A percentile compares a stretch with the other conserved stretches of the same genome.
Evolutionary conservation across 2,797 vertebrate genomes (phyloP).

Genomic region (Gymnothorax reevesii): DNA sequence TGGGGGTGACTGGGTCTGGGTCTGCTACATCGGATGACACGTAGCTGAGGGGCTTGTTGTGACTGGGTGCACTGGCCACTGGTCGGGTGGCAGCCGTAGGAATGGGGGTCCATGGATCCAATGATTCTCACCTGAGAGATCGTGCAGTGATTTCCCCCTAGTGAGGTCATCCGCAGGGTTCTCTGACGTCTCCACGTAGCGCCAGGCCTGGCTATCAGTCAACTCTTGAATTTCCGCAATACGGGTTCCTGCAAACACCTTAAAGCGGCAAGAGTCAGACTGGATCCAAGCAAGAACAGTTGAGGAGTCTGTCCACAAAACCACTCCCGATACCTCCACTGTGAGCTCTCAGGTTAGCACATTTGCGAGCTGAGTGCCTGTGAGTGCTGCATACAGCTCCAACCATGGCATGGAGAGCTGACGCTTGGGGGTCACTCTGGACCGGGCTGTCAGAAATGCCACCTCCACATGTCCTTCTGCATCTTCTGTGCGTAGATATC

Average conservation of each 20-base stretch:
- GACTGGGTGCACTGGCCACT: background rate
- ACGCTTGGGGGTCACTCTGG: too few relatives aligned
- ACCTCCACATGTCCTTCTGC: too few relatives aligned
- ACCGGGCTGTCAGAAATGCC: too few relatives aligned
- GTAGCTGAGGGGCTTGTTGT: too few relatives aligned
- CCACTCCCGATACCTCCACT: background rate
- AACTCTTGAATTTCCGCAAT: too few relatives aligned
- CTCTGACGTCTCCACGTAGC: background rate
- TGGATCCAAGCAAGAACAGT: slow-evolving; percentile 37
- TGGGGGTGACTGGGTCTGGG: too few relatives aligned
- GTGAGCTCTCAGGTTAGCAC: slow-evolving; percentile 29
- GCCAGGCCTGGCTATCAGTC: background rate
- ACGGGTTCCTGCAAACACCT: slow-evolving; percentile 19
- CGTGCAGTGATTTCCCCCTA: background rate
- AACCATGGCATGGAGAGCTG: too few relatives aligned
- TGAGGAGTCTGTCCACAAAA: slow-evolving; percentile 34
- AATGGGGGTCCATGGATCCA: background rate
- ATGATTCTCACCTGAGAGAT: too few relatives aligned
- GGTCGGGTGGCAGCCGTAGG: background rate
- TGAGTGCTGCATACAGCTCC: slow-evolving; percentile 33
- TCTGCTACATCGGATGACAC: too few relatives aligned
- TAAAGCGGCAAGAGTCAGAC: slow-evolving; percentile 30
- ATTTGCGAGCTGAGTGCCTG: slow-evolving; percentile 27
- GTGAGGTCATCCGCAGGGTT: slow-evolving; percentile 30
- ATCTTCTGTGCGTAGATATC: too few relatives aligned